Evolutionary conservation across 2,888 invertebrate genomes (phyloP), one percentile per base, ranked within the genome.

Genomic region (Pyrrhia umbra): DNA sequence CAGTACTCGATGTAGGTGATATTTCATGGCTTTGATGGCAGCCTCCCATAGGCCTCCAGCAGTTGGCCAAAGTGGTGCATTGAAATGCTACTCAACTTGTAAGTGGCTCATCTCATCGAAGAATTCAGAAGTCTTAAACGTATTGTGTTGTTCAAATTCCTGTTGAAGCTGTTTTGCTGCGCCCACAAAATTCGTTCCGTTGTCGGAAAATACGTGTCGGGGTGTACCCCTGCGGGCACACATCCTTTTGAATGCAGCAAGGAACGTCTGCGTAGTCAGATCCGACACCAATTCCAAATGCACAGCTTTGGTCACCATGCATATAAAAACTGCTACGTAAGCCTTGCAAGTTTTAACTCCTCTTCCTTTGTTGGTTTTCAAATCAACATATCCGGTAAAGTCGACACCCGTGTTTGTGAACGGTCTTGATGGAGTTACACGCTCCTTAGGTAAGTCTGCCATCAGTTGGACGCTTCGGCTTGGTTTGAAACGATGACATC

Each of bases 271-370:
- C 6, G 27, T 47, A 15, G 27, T 47, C 25, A 47, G 27, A 16
- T 51, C 50, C 8, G 66, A 66, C 6, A 66, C 66, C 39, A 66
- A 46, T 18, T 66, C 66, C 5, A 65, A 16, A 27, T 65, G 65
- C 18, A 65, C 46, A 6, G 59, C 55, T n/a, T 64, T 64, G 18
- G 57, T 59, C 2, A 59, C 59, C 59, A 59, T 59, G 20, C 50
- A 59, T 10, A 59, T 30, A 15, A 47, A 47, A 5, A 59, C 9
- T n/a, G 50, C 59, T 18, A 59, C 23, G 20, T 59, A 59, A 30
- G 42, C 59, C 34, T 64, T 64, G 23, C 39, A 20, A 25, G 52
- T 51, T 30, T 42, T 59, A 8, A 43, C 15, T n/a, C 56, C 56
- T 51, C 56, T 49, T 16, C 61, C 56, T 25, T 51, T 66, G 25